Evolutionary conservation across 2,113 vertebrate genomes (phyloP).

Genomic region (Coturnix japonica): DNA sequence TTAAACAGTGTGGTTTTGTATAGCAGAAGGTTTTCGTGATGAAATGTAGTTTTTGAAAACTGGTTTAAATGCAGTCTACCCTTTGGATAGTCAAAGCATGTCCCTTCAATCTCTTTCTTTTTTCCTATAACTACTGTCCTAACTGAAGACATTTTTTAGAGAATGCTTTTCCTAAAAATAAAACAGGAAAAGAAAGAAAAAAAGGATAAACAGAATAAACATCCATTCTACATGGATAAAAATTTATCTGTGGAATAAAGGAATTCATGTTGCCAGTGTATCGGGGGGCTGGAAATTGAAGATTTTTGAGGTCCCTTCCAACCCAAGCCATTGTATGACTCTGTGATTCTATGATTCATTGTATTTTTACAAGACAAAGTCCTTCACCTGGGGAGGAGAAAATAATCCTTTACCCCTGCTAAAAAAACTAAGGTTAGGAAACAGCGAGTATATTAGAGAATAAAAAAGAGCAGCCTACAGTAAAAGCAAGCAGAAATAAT

Average conservation of each 20-base stretch:
- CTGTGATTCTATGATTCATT: not conserved
- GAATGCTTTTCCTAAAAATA: not conserved
- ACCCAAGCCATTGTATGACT: too few relatives aligned
- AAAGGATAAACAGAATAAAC: not conserved
- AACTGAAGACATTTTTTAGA: not conserved
- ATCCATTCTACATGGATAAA: not conserved
- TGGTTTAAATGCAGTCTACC: not conserved
- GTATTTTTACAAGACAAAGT: not conserved
- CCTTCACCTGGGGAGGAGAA: not conserved
- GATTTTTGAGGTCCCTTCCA: too few relatives aligned
- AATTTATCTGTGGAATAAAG: not conserved
- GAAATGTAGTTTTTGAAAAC: not conserved
- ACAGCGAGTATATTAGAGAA: not conserved
- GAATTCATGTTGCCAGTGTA: not conserved
- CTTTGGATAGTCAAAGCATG: not conserved
- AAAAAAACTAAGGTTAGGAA: conserved; percentile 19
- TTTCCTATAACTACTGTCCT: not conserved
- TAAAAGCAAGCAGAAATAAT: not conserved
- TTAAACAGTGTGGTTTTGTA: not conserved
- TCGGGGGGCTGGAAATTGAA: too few relatives aligned
- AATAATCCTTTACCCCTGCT: not conserved
- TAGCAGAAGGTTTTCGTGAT: not conserved
- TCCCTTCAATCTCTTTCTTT: not conserved
- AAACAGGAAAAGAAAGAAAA: too few relatives aligned
- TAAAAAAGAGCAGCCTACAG: not conserved